Percentiles rank a stretch among this genome's conserved stretches.
Conservation (phyloP, 2,113 vertebrate genomes). For the Nerophis lumbriciformis region DNA sequence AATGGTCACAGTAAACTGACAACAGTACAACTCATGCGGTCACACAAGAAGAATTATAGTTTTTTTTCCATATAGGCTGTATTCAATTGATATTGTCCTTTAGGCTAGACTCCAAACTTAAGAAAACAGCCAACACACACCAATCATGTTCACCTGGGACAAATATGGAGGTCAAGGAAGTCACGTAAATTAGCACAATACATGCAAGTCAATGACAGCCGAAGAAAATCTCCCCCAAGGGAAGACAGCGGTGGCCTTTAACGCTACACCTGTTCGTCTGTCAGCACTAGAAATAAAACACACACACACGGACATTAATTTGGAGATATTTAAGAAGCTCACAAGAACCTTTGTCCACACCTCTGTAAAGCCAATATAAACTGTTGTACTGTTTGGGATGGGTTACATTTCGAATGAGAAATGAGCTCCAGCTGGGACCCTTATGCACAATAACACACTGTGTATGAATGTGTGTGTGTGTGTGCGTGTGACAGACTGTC, state of each 20-base stretch:
- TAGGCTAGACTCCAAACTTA: no score
- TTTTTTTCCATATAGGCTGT: neutral
- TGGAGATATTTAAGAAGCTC: constrained; percentile 28
- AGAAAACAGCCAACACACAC: no score
- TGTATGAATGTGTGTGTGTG: constrained; percentile 4
- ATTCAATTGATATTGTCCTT: no score
- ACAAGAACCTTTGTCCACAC: constrained; percentile 12
- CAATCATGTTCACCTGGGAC: no score
- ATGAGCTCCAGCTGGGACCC: constrained; percentile 47
- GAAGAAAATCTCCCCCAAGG: neutral
- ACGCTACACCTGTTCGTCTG: constrained; percentile 48
- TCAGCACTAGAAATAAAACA: constrained; percentile 16
- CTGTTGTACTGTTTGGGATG: constrained; percentile 21
- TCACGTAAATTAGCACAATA: constrained; percentile 7
- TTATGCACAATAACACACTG: constrained; percentile 30
- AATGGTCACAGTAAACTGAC: constrained; percentile 5
- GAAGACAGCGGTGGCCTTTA: constrained; percentile 19
- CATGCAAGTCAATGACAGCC: constrained; percentile 25
- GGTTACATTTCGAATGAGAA: constrained; percentile 17
- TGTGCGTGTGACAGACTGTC: neutral
- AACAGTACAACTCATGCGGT: neutral
- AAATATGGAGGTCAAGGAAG: no score
- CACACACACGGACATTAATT: neutral
- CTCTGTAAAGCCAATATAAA: constrained; percentile 34
- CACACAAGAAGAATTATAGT: neutral